Conservation (phyloP, 2,797 vertebrate genomes). For the Spondyliosoma cantharus region DNA sequence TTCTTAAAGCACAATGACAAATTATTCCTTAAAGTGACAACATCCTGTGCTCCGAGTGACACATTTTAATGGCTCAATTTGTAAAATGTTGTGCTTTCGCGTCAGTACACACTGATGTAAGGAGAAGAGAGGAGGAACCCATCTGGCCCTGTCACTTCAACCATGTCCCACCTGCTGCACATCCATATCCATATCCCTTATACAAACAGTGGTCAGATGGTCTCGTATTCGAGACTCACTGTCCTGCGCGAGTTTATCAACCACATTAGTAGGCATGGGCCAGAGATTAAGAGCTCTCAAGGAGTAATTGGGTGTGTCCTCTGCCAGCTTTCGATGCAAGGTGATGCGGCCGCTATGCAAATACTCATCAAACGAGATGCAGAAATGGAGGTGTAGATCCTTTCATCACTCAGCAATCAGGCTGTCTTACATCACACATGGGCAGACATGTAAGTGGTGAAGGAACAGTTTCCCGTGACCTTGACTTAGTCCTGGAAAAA, state of each 20-base stretch:
- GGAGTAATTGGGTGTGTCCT: constrained; percentile 46
- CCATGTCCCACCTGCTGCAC: constrained; percentile 39
- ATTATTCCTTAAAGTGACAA: constrained; percentile 25
- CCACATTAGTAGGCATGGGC: constrained; percentile 39
- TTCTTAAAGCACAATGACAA: constrained; percentile 11
- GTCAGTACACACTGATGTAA: constrained; percentile 31
- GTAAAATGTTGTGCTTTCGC: constrained; percentile 16
- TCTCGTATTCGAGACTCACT: constrained; percentile 7
- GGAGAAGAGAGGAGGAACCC: constrained; percentile 20
- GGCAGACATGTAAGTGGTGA: constrained; percentile 46
- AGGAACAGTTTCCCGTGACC: constrained; percentile 71
- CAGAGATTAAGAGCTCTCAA: constrained; percentile 52
- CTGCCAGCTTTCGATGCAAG: constrained; percentile 57
- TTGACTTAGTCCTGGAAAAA: constrained; percentile 73
- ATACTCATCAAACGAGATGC: constrained; percentile 55
- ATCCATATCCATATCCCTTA: constrained; percentile 31
- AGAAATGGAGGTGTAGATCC: constrained; percentile 66
- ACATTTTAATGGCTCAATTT: constrained; percentile 33
- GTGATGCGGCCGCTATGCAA: constrained; percentile 57
- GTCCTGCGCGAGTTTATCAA: constrained; percentile 33
- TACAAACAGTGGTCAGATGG: constrained; percentile 54
- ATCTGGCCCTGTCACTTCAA: constrained; percentile 55
- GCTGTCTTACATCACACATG: constrained; percentile 56
- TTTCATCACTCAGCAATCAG: constrained; percentile 59
- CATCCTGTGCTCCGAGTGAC: constrained; percentile 19